Base-by-base conservation (phyloP, 2,113 vertebrate genomes). In the Mormoops blainvillei region DNA sequence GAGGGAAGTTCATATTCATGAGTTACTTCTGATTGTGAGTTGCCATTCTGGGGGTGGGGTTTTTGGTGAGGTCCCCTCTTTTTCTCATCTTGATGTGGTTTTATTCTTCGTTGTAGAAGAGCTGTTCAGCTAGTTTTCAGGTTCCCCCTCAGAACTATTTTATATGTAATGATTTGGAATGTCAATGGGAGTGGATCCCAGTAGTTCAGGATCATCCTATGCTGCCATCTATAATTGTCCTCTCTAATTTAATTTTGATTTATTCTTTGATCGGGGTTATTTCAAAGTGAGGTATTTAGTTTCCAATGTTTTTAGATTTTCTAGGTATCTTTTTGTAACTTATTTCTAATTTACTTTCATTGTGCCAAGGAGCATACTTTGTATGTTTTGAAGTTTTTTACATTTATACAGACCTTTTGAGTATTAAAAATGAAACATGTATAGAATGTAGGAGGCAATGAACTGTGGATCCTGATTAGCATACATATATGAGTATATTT, bases 261-360 rank as follows among this genome's bases (percentile, higher is more conserved):
- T 91, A 36, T 82, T 91, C 20, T 52, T 76, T 91, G 5, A 63
- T 31, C 28, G 45, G 18, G 11, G 28, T 87, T 94, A 74, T 81
- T 87, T 87, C 19, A 63, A 81, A 71, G 22, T 48, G 5, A 50
- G 33, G 7, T 16, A 54, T 58, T 43, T 81, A 43, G 48, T 82
- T 77, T 84, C n/a, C 38, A 84, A 58, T 61, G 67, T 38, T 73
- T 65, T 2, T 16, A 7, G 9, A 78, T 77, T 89, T 89, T 56
- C 45, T 70, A 31, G 19, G 18, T 58, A 24, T 36, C 9, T 52
- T 84, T 84, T 89, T 84, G 9, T 63, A 81, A 65, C 33, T 63
- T 19, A 38, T 78, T 93, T 78, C 10, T 89, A 28, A 89, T 85
- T 93, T 95, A 70, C 58, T 77, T 77, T 95, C n/a, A 71, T 71